Evolutionary conservation across 1,140 invertebrate genomes (phyloP).

Genomic region (Atopsyche davidsoni): DNA sequence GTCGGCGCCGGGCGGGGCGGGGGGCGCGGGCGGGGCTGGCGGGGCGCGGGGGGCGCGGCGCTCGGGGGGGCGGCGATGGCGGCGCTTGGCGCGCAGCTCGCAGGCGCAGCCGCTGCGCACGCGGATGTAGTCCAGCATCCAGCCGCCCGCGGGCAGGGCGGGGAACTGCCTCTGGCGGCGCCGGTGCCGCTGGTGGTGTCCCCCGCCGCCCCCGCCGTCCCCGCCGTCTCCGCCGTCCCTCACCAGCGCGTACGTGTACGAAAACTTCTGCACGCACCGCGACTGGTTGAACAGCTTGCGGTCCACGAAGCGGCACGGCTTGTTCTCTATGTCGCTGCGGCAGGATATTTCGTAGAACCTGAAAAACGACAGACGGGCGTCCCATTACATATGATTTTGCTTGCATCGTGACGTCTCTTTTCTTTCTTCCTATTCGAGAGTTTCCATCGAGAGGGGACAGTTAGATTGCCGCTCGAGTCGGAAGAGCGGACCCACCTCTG

Average conservation of each 20-base stretch:
- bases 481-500: slow-evolving; percentile 36
- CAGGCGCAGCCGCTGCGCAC: slow-evolving; percentile 79
- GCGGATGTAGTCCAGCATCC: slow-evolving; percentile 75
- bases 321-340: slow-evolving; percentile 59
- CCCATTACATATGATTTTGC: not conserved
- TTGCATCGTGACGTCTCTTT: not conserved
- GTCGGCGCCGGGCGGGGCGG: not conserved
- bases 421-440: too few species aligned
- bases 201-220: slow-evolving; percentile 40
- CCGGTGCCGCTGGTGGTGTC: slow-evolving; percentile 41
- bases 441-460: not conserved
- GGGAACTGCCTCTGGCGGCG: slow-evolving; percentile 43
- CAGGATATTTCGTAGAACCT: slow-evolving; percentile 79
- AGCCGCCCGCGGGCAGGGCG: slow-evolving; percentile 48
- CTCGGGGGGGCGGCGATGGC: slow-evolving; percentile 4
- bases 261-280: slow-evolving; percentile 74
- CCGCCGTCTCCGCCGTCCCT: slow-evolving; percentile 37
- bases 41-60: slow-evolving; percentile 2
- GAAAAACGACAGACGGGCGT: slow-evolving; percentile 32
- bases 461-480: too few species aligned
- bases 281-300: slow-evolving; percentile 61
- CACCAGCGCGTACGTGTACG: slow-evolving; percentile 79
- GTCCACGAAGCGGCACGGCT: slow-evolving; percentile 72
- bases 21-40: not conserved
- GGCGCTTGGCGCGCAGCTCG: slow-evolving; percentile 47